Conservation (phyloP, 2,797 vertebrate species). For the Catostomus latipinnis region DNA sequence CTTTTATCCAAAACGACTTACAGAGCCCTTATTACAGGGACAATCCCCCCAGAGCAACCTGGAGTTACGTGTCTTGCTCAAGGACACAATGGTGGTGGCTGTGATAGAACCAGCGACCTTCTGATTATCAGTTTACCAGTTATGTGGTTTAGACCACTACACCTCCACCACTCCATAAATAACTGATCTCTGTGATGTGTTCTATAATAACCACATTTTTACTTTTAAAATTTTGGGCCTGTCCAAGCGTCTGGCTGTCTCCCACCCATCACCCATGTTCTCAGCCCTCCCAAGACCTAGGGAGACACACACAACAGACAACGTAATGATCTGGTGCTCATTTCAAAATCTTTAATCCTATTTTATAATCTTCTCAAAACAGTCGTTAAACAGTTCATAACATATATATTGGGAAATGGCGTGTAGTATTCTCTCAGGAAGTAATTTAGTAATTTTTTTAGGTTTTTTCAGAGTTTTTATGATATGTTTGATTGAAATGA, state of each 20-base stretch:
- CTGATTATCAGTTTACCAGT: no score
- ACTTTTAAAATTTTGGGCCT: conserved; percentile 81
- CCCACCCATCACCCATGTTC: conserved; percentile 86
- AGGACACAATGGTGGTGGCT: no score
- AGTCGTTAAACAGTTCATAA: conserved; percentile 4
- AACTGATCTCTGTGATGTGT: not conserved
- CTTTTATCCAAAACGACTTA: no score
- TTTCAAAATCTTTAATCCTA: not conserved
- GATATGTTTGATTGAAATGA: conserved; percentile 46
- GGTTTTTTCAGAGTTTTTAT: conserved; percentile 14
- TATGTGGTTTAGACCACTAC: no score
- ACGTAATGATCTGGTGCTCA: not conserved
- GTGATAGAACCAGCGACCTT: no score
- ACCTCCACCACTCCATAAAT: not conserved
- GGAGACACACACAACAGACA: not conserved
- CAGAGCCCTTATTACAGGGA: no score
- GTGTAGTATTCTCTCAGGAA: conserved; percentile 4
- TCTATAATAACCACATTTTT: conserved; percentile 24
- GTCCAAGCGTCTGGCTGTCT: conserved; percentile 83
- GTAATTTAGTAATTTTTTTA: conserved; percentile 15
- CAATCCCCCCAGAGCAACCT: no score
- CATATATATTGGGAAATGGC: not conserved
- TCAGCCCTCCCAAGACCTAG: conserved; percentile 73
- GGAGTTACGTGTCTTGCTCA: no score
- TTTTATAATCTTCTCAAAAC: not conserved